Conservation (phyloP, 2,888 invertebrate genomes). For the Chironomus riparius region DNA sequence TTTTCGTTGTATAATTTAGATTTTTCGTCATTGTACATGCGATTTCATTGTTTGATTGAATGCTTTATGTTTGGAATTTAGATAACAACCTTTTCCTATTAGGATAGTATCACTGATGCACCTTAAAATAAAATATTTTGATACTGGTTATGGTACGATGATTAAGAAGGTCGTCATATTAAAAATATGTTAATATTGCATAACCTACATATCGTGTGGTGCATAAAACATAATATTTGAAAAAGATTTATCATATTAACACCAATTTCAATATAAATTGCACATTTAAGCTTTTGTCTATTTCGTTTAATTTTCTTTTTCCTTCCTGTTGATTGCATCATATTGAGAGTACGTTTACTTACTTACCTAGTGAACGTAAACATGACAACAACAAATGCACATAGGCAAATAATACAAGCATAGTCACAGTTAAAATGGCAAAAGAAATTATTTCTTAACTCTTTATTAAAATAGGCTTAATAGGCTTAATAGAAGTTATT, state of each 20-base stretch:
- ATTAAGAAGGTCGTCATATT: background rate
- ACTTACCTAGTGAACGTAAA: background rate
- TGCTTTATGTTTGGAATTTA: too few species aligned
- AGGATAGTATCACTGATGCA: background rate
- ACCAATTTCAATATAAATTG: background rate
- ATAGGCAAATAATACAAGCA: background rate
- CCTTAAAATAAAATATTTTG: background rate
- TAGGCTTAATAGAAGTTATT: too few species aligned
- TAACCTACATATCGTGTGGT: background rate
- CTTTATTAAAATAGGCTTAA: too few species aligned
- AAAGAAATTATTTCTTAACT: background rate
- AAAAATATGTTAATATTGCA: background rate
- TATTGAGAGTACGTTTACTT: background rate
- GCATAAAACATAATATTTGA: background rate
- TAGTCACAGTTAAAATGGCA: background rate
- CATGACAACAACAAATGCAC: background rate
- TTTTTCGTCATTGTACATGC: too few species aligned
- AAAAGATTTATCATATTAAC: background rate
- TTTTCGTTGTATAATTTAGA: too few species aligned
- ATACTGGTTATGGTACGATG: background rate
- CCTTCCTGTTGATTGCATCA: conserved; percentile 25
- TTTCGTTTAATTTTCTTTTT: background rate
- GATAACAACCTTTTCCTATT: too few species aligned
- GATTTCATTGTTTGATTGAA: too few species aligned
- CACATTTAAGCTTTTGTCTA: background rate